Base-by-base conservation (phyloP, 2,797 vertebrate genomes). In the Leptatherina wallacei region DNA sequence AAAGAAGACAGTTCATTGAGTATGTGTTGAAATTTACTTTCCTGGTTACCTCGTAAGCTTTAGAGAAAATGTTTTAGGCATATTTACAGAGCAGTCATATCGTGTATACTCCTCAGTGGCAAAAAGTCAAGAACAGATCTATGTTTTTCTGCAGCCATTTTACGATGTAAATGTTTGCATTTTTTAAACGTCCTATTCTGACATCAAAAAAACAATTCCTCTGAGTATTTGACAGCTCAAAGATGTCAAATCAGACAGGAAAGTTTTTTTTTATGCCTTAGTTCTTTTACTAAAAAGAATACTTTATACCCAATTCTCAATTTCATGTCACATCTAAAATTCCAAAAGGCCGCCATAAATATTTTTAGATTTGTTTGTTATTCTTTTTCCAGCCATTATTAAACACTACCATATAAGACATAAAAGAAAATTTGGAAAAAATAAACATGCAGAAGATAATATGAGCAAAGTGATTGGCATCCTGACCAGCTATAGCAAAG, bases 271-370 rank as follows among this genome's bases (percentile, higher is more conserved):
- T 78, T 58, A 78, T 72, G 71, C 78, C 62, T 58, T 54, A 33
- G 65, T 71, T 58, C 70, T 69, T 86, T 77, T 65, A 47, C 56
- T 81, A 11, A 76, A 79, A 88, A 75, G 16, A 54, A 64, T 47
- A 69, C 72, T 81, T 85, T 62, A 82, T 77, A 72, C 42, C 40
- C 1, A 1, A 36, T 73, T 66, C 56, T 72, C 54, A 70, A 72
- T 81, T 73, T 63, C 61, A 81, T 51, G 65, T 57, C 56, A 70
- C 61, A 78, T 83, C 86, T 87, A 51, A 85, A 63, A 70, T 75
- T 76, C 49, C 58, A 49, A 77, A 68, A 57, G 62, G 30, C 8
- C 14, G 42, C 80, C 38, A 64, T 63, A 84, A 71, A 69, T 70
- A 75, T 73, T 80, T 30, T 20, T 72, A 51, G 38, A 3, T 32